Conservation (phyloP, 2,797 vertebrate species). For the Semaprochilodus insignis region DNA sequence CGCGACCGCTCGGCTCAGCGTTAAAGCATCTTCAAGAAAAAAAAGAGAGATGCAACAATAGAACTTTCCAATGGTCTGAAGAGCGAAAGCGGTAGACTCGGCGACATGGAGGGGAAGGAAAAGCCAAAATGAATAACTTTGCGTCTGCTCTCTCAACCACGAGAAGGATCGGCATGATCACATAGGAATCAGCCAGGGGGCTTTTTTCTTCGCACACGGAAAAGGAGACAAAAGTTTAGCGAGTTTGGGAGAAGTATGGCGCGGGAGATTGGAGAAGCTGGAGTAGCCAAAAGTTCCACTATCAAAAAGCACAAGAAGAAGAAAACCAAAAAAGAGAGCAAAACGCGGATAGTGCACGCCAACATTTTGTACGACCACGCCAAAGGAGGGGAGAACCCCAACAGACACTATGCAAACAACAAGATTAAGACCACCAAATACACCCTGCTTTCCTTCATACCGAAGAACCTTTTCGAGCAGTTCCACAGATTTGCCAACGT, state of each 20-base stretch:
- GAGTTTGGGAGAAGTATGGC: conserved; percentile 76
- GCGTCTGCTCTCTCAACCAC: conserved; percentile 8
- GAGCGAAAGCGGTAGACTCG: conserved; percentile 52
- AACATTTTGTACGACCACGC: conserved; percentile 78
- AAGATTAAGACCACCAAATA: conserved; percentile 96
- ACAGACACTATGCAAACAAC: conserved; percentile 84
- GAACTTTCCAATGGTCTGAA: conserved; percentile 71
- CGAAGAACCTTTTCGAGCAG: conserved; percentile 97
- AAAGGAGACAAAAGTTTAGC: conserved; percentile 64
- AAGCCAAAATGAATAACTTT: conserved; percentile 56
- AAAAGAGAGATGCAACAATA: conserved; percentile 69
- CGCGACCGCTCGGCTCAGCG: conserved; percentile 43
- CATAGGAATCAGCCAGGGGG: conserved; percentile 50
- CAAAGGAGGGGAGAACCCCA: conserved; percentile 78
- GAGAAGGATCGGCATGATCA: conserved; percentile 72
- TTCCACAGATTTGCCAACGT: conserved; percentile 96
- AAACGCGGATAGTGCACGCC: conserved; percentile 84
- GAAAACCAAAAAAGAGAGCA: conserved; percentile 81
- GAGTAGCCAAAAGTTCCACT: conserved; percentile 68
- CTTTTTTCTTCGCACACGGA: conserved; percentile 53
- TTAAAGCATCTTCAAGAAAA: conserved; percentile 77
- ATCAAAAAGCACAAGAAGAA: conserved; percentile 77
- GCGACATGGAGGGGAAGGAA: conserved; percentile 67
- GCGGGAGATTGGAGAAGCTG: conserved; percentile 71
- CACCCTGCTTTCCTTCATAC: conserved; percentile 92